Evolutionary conservation across 2,888 invertebrate genomes (phyloP).

Genomic region (Himalopsyche anomala): DNA sequence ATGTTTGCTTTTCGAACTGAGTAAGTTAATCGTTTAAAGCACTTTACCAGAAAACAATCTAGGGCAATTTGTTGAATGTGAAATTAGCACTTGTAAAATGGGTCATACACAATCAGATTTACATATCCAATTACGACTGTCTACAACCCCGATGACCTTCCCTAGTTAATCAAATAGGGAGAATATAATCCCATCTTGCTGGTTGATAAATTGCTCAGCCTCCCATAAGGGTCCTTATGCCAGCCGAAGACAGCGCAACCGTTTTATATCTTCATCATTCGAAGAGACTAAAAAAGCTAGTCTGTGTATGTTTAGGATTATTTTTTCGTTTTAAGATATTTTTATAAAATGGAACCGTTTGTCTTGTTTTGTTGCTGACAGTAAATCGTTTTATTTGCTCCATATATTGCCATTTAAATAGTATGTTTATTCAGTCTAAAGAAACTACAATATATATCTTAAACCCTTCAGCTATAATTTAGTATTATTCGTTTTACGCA

Average conservation of each 20-base stretch:
- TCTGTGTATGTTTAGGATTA: background rate
- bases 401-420: no score
- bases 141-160: constrained; percentile 57
- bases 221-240: constrained; percentile 35
- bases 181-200: constrained; percentile 51
- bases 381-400: background rate
- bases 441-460: no score
- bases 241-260: constrained; percentile 27
- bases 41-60: constrained; percentile 32
- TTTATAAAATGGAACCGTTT: background rate
- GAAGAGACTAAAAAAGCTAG: background rate
- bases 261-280: constrained; percentile 28
- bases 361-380: background rate
- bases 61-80: constrained; percentile 25
- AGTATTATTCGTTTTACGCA: no score
- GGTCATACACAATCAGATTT: constrained; percentile 58
- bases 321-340: background rate
- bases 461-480: no score
- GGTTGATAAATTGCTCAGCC: constrained; percentile 44
- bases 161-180: constrained; percentile 59
- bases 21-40: constrained; percentile 8
- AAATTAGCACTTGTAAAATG: constrained; percentile 48
- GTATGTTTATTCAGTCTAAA: no score
- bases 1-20: background rate
- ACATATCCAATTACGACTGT: constrained; percentile 60